Evolutionary conservation across 1,140 invertebrate genomes (phyloP).

Genomic region (Camponotus pennsylvanicus): DNA sequence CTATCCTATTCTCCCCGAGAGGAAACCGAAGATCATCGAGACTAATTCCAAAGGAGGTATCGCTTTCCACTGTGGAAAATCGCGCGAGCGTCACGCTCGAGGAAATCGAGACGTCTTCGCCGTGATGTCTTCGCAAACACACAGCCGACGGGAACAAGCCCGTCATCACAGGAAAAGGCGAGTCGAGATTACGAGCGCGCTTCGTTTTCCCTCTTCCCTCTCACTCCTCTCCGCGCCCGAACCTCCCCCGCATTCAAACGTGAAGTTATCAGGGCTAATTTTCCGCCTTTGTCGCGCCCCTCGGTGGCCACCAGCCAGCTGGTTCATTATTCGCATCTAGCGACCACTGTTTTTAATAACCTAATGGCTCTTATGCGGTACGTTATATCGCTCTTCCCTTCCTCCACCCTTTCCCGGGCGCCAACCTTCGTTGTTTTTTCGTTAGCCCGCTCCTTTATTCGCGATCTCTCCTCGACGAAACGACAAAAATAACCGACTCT

Average conservation of each 20-base stretch:
- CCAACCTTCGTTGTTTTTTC: slow-evolving; percentile 49
- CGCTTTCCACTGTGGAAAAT: slow-evolving; percentile 37
- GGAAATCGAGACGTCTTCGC: slow-evolving; percentile 51
- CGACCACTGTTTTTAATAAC: slow-evolving; percentile 84
- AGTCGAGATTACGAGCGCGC: slow-evolving; percentile 62
- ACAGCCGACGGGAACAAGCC: slow-evolving; percentile 30
- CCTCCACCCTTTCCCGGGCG: not conserved
- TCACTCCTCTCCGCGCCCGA: slow-evolving; percentile 4
- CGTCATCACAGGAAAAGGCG: slow-evolving; percentile 45
- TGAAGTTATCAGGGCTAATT: slow-evolving; percentile 83
- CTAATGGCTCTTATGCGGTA: slow-evolving; percentile 84
- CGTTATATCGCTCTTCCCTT: slow-evolving; percentile 72
- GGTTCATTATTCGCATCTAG: slow-evolving; percentile 77
- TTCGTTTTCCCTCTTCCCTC: slow-evolving; percentile 46
- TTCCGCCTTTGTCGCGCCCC: slow-evolving; percentile 80
- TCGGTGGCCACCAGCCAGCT: slow-evolving; percentile 68
- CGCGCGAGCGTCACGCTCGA: slow-evolving; percentile 28
- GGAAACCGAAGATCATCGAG: slow-evolving; percentile 49
- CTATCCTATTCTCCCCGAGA: not conserved
- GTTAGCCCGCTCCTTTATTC: slow-evolving; percentile 70
- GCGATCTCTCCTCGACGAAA: slow-evolving; percentile 68
- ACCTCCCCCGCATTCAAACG: slow-evolving; percentile 76
- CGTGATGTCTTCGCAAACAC: slow-evolving; percentile 37
- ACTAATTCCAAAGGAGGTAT: slow-evolving; percentile 53
- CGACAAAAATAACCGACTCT: slow-evolving; percentile 68